Percentiles rank a stretch among this genome's conserved stretches.
phyloP scores from a whole-genome alignment of 2,797 vertebrate genomes.

The Liasis olivaceus region DNA sequence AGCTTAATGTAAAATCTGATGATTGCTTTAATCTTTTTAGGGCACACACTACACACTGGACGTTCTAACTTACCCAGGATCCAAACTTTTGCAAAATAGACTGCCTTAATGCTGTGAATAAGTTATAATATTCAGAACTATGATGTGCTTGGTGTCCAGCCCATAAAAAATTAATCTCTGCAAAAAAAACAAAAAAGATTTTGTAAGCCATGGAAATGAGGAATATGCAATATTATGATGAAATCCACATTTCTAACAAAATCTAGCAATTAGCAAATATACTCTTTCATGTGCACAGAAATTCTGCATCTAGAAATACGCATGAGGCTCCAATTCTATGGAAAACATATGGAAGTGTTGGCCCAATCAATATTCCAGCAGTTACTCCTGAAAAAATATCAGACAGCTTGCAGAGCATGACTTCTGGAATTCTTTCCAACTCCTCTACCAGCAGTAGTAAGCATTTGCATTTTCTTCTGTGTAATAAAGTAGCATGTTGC shows the following conservation, averaged over 20 bases:
- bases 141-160: slow-evolving; percentile 93
- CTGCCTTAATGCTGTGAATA: slow-evolving; percentile 90
- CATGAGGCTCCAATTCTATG: not conserved
- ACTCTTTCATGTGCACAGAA: not conserved
- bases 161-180: slow-evolving; percentile 95
- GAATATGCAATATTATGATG: slow-evolving; percentile 37
- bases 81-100: slow-evolving; percentile 84
- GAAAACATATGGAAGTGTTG: not conserved
- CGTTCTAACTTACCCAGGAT: slow-evolving; percentile 85
- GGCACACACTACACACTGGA: not conserved
- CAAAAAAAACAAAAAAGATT: slow-evolving; percentile 61
- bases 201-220: slow-evolving; percentile 42
- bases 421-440: not conserved
- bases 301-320: not conserved
- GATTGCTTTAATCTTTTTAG: not conserved
- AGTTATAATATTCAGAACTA: slow-evolving; percentile 94
- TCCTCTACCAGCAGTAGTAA: not conserved
- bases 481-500: not conserved
- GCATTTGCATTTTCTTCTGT: not conserved
- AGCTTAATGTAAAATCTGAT: not conserved
- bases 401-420: not conserved
- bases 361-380: not conserved
- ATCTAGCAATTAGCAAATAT: not conserved
- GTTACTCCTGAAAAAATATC: not conserved
- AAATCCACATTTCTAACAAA: not conserved